Conservation (phyloP, 2,888 invertebrate species). For the Acleris sparsana region DNA sequence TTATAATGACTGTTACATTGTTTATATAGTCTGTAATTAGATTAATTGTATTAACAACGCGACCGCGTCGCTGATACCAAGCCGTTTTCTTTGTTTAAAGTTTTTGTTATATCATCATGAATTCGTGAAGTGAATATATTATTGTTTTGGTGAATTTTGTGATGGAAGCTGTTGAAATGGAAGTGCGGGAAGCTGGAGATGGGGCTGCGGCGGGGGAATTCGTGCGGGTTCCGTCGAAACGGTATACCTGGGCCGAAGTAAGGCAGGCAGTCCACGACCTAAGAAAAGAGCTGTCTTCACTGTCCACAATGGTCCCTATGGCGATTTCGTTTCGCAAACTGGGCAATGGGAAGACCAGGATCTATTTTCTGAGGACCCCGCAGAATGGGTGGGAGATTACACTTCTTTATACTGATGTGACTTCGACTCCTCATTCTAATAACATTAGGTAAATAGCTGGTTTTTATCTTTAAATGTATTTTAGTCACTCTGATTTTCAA, state of each 20-base stretch:
- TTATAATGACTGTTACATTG: conserved; percentile 52
- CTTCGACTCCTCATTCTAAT: conserved; percentile 83
- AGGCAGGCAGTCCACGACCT: conserved; percentile 91
- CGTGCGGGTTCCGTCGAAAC: conserved; percentile 66
- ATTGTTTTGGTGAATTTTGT: conserved; percentile 31
- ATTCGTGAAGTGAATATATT: conserved; percentile 35
- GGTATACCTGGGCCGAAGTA: conserved; percentile 90
- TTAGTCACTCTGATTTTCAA: too few relatives aligned
- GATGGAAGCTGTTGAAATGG: conserved; percentile 69
- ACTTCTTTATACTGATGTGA: conserved; percentile 92
- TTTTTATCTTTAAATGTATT: neutral
- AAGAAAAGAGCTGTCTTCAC: conserved; percentile 89
- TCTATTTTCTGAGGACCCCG: conserved; percentile 95
- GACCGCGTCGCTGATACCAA: conserved; percentile 34
- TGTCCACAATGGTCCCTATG: conserved; percentile 92
- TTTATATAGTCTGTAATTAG: conserved; percentile 53
- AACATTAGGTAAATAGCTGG: conserved; percentile 64
- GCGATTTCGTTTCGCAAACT: conserved; percentile 91
- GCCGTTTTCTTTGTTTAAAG: conserved; percentile 37
- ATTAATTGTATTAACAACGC: conserved; percentile 49
- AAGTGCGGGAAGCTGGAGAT: conserved; percentile 76
- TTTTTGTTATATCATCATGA: conserved; percentile 61
- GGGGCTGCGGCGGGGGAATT: conserved; percentile 73
- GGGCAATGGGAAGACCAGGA: conserved; percentile 90
- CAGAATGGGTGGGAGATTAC: conserved; percentile 96